Conservation (phyloP, 2,797 vertebrate genomes). For the Dallia pectoralis region DNA sequence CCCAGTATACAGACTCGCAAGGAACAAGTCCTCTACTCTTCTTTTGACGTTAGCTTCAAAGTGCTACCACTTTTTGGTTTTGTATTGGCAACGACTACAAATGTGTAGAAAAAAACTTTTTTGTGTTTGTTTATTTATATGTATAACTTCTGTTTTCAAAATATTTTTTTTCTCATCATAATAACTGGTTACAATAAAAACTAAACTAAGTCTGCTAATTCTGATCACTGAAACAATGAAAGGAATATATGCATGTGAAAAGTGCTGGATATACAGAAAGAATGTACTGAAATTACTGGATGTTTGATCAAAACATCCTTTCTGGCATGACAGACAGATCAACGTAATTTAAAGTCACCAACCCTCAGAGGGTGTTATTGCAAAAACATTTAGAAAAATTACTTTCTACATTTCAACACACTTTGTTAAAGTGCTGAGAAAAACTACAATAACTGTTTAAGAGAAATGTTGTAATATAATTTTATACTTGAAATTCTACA, state of each 20-base stretch:
- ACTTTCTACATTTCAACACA: too few species aligned
- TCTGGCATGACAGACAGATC: too few species aligned
- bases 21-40: constrained; percentile 41
- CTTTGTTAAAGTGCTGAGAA: too few species aligned
- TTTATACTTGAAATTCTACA: too few species aligned
- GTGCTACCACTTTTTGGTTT: constrained; percentile 33
- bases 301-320: neutral
- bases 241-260: neutral
- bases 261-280: too few species aligned
- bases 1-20: constrained; percentile 34
- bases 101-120: constrained; percentile 20
- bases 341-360: too few species aligned
- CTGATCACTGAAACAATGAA: neutral
- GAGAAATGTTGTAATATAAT: too few species aligned
- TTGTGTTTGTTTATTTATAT: constrained; percentile 9
- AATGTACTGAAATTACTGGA: neutral
- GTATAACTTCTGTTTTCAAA: neutral
- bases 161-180: constrained; percentile 52
- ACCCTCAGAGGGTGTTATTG: too few species aligned
- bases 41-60: constrained; percentile 54
- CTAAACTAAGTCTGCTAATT: neutral
- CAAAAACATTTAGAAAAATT: too few species aligned
- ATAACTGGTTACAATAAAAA: constrained; percentile 58
- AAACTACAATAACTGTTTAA: too few species aligned
- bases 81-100: constrained; percentile 44